Evolutionary conservation across 2,888 invertebrate species (phyloP), one percentile per base, ranked within the genome.

Genomic region (Cheilosia impressa): DNA sequence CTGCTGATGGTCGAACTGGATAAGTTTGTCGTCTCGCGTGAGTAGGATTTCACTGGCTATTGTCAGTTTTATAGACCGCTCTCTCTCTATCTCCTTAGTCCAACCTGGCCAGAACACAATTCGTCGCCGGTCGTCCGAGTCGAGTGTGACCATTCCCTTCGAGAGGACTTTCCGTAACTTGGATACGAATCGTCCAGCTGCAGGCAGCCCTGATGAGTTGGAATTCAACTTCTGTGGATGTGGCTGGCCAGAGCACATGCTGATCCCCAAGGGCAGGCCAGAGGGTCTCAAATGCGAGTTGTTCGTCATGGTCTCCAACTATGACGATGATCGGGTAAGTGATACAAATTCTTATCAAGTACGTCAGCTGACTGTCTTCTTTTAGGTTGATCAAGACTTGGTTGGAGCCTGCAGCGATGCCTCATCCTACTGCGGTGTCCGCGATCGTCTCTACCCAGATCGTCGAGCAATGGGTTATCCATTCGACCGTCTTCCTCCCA

Each of bases 141-240:
- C 96, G 0, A 94, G 96, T 0, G 95, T 97, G 27, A 96, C 96
- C 10, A 95, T 96, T 89, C 96, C 96, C 1, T 96, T 95, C 91
- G 96, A 96, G 90, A 93, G 95, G 79, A 96, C 95, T 9, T 97
- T 96, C 94, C 94, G 95, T 4, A 94, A 94, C 90, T 90, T 95
- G 85, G 95, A 95, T 89, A 88, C 90, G 0, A 92, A 91, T 47
- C 93, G 95, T 0, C 95, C 95, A 0, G 80, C 89, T 19, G 93
- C 93, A 0, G 93, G 93, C 38, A 91, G 93, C 60, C 91, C 93
- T 0, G 92, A 91, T 0, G 90, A 92, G 0, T 92, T 91, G 0
- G 91, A 92, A 72, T 95, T 95, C 92, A 96, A 96, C 93, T 96
- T 95, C 93, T 97, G 96, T 92, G 96, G 96, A 80, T 97, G 96